Conservation (phyloP, 2,797 vertebrate species). For the Mus minutoides region DNA sequence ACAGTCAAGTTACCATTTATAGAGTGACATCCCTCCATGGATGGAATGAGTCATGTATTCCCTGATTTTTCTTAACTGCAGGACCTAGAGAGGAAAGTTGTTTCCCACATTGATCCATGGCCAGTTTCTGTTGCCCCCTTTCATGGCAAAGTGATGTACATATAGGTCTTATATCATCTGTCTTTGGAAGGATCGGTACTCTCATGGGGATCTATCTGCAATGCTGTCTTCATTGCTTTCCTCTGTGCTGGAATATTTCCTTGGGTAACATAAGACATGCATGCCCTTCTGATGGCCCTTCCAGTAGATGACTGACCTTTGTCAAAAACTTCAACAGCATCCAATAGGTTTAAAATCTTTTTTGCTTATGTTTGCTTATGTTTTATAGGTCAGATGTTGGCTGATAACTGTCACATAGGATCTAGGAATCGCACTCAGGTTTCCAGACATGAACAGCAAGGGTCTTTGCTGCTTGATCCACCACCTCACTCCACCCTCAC, state of each 20-base stretch:
- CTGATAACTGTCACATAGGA: neutral
- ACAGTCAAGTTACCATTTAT: neutral
- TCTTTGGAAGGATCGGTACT: neutral
- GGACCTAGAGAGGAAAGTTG: no score
- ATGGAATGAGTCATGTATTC: neutral
- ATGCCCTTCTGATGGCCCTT: neutral
- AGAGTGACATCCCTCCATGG: neutral
- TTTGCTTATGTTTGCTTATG: no score
- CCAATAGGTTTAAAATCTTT: no score
- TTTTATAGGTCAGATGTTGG: no score
- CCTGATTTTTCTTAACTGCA: neutral
- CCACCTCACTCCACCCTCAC: neutral
- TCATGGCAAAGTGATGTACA: accelerated
- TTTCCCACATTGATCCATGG: neutral
- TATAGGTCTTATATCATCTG: neutral
- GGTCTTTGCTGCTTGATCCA: neutral
- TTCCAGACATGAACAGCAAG: neutral
- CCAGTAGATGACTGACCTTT: neutral
- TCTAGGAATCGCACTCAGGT: neutral
- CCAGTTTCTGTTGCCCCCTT: no score
- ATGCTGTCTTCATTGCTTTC: neutral
- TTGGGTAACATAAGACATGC: neutral
- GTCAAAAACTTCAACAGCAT: no score
- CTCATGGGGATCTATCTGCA: neutral
- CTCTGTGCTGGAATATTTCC: neutral